Evolutionary conservation across 2,888 invertebrate genomes (phyloP), one percentile per base, ranked within the genome.

Genomic region (Pseudoips prasinana): DNA sequence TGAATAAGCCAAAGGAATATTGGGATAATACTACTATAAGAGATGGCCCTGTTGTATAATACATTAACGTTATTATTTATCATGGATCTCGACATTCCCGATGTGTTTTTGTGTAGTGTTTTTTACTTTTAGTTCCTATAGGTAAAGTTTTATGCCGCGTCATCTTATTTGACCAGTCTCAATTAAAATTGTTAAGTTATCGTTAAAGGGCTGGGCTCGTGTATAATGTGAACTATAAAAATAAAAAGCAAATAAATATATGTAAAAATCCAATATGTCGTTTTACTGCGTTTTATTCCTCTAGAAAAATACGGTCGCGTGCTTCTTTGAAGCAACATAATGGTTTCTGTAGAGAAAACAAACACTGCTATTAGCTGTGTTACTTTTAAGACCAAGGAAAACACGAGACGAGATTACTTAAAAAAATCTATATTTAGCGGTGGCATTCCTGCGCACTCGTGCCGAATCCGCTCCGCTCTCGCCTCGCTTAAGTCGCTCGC

Each of bases 51-150:
- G 14, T 3, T 14, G 5, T 14, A 14, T 14, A 14, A 14, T 14
- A 14, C 14, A 14, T 14, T 14, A 14, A 14, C n/a, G n/a, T n/a
- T n/a, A 14, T 3, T 14, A 14, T 14, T 60, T 59, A 56, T 59
- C 59, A 63, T 70, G 66, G 79, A 82, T 84, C 78, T 86, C 83
- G 73, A 83, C 85, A 83, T 86, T 86, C 82, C 86, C 67, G 62
- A 64, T 74, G 61, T 73, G 62, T 65, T 63, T 66, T 64, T 73
- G 67, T 61, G 67, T 61, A 64, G 57, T 44, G 39, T 48, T 42
- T 56, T 58, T 60, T 51, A 61, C 53, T 61, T 60, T 71, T 71
- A 73, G 68, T 62, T 60, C 59, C 62, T 60, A 56, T 52, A 40
- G n/a, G 25, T 35, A 33, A 44, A 33, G 46, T n/a, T 48, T 64